These are phyloP conservation scores for Chironomus striatipennis DNA, from an alignment of 1,140 invertebrate species.

Conservation along the genomic window DNA sequence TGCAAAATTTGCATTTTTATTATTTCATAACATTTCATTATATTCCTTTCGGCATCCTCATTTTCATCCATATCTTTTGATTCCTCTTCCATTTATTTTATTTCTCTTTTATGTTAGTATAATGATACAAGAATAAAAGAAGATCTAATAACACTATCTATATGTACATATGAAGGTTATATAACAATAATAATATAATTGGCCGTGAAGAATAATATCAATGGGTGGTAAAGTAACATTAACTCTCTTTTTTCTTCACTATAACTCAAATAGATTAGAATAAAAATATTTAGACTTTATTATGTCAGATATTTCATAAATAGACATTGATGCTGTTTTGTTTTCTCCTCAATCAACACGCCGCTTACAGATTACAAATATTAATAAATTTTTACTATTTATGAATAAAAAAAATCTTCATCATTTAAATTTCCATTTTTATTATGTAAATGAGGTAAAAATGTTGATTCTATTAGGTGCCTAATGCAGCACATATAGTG, in stretches of 20 bases:
- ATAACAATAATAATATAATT: too few species aligned
- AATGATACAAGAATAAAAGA: too few species aligned
- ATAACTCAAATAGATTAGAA: background rate
- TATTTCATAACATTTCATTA: background rate
- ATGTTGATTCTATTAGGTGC: background rate
- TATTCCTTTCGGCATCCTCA: background rate
- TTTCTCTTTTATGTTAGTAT: too few species aligned
- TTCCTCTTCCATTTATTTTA: background rate
- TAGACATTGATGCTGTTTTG: background rate
- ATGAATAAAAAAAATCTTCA: background rate
- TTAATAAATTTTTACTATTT: background rate
- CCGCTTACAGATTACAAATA: background rate
- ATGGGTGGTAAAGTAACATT: background rate
- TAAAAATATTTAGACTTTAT: conserved; percentile 10
- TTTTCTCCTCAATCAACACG: background rate
- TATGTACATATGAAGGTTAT: too few species aligned
- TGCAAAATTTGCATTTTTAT: background rate
- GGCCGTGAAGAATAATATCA: background rate
- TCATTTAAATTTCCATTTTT: background rate
- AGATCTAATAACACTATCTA: too few species aligned
- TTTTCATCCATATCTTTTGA: background rate
- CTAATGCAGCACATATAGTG: background rate
- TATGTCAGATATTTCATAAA: background rate
- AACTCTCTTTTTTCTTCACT: too few species aligned
- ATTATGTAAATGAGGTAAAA: conserved; percentile 6